A percentile compares a stretch with the other conserved stretches of the same genome.
These are phyloP conservation scores for Zaprionus africanus DNA, from an alignment of 1,140 invertebrate species.

Conservation along the genomic window DNA sequence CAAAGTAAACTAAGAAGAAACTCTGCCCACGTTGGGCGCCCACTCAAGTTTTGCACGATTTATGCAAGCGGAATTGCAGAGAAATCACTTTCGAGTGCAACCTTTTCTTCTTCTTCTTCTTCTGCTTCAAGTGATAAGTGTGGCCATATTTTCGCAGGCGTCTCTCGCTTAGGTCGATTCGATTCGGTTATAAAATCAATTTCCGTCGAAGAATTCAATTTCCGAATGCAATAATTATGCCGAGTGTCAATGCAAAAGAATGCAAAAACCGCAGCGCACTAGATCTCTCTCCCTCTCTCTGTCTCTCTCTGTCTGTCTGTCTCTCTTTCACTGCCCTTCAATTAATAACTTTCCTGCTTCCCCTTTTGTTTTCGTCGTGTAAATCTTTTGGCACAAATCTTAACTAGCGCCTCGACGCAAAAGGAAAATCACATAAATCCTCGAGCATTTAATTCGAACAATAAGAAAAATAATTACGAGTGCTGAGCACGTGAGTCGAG, in stretches of 20 bases:
- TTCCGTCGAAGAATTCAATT: conserved; percentile 78
- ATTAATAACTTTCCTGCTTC: conserved; percentile 66
- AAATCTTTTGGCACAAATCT: conserved; percentile 61
- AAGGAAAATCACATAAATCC: conserved; percentile 72
- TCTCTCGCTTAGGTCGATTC: conserved; percentile 22
- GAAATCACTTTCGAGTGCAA: conserved; percentile 17
- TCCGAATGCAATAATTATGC: conserved; percentile 84
- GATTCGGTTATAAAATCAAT: conserved; percentile 77
- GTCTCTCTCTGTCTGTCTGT: not conserved
- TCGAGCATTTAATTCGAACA: conserved; percentile 80
- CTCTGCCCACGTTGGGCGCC: not conserved
- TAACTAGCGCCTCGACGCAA: conserved; percentile 35
- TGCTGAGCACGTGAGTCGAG: conserved; percentile 79
- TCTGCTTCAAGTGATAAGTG: conserved; percentile 27
- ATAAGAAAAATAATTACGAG: conserved; percentile 82
- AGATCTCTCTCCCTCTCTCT: not conserved
- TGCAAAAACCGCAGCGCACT: conserved; percentile 48
- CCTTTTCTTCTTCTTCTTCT: not conserved
- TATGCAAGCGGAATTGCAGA: conserved; percentile 14
- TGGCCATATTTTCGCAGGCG: conserved; percentile 9
- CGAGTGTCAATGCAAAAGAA: conserved; percentile 69
- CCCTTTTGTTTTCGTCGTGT: conserved; percentile 20
- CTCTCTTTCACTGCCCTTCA: conserved; percentile 35
- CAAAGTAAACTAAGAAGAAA: not conserved
- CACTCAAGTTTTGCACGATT: not conserved